Evolutionary conservation across 2,888 invertebrate species (phyloP).

Genomic region (Oxystoma pomonae): DNA sequence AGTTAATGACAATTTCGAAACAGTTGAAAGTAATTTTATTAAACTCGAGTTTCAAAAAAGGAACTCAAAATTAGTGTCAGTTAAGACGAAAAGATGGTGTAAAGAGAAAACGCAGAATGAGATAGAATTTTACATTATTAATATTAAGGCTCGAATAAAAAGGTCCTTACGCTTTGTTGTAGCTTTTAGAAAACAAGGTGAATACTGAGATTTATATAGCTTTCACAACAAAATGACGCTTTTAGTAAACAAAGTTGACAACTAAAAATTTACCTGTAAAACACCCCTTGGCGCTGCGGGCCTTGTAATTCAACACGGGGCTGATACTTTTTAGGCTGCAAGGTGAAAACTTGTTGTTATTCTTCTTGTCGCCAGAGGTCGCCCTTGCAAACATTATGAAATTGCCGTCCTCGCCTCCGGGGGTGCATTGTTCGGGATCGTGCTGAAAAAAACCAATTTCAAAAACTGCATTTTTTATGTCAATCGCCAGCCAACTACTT

Average conservation of each 20-base stretch:
- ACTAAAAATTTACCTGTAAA: constrained; percentile 88
- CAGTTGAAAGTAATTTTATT: neutral
- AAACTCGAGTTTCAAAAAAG: neutral
- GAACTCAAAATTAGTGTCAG: neutral
- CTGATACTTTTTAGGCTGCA: constrained; percentile 92
- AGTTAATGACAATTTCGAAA: neutral
- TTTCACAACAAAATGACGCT: neutral
- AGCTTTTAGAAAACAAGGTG: neutral
- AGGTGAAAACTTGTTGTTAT: constrained; percentile 96
- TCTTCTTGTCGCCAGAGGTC: constrained; percentile 95
- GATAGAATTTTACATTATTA: too few species aligned
- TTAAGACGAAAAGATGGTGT: too few species aligned
- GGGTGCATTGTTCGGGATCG: constrained; percentile 91
- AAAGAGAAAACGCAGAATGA: too few species aligned
- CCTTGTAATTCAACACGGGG: constrained; percentile 88
- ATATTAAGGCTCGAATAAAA: too few species aligned
- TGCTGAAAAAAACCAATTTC: constrained; percentile 70
- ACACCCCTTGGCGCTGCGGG: constrained; percentile 85
- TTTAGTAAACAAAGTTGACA: neutral
- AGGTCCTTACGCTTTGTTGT: too few species aligned
- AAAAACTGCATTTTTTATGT: too few species aligned
- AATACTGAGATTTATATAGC: neutral
- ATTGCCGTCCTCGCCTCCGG: constrained; percentile 95
- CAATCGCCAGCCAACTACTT: too few species aligned
- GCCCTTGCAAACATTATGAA: constrained; percentile 99